phyloP scores from a whole-genome alignment of 2,888 invertebrate species.

The Ormyrus nitidulus region DNA sequence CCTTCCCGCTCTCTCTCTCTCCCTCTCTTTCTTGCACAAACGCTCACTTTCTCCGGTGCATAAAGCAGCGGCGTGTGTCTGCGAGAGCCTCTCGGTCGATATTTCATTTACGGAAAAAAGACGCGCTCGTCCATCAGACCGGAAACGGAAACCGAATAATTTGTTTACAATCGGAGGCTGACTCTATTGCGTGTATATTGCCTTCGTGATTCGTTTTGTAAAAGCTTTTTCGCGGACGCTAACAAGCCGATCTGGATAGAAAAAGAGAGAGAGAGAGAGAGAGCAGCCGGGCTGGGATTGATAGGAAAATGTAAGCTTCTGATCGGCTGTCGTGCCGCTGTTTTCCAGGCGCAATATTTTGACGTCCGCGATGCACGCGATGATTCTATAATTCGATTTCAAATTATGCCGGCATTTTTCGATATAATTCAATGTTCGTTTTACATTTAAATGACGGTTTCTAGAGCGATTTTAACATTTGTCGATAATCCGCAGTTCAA shows the following conservation, averaged over 20 bases:
- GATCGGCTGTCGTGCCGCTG: too few species aligned
- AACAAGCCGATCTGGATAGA: constrained; percentile 4
- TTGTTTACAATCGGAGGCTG: constrained; percentile 33
- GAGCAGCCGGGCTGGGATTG: too few species aligned
- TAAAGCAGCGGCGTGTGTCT: too few species aligned
- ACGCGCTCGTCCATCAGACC: background rate
- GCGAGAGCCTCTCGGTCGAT: constrained; percentile 15
- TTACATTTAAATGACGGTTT: too few species aligned
- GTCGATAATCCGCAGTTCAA: too few species aligned
- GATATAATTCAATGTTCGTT: too few species aligned
- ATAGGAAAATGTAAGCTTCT: too few species aligned
- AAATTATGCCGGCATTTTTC: too few species aligned
- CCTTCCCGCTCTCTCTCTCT: background rate
- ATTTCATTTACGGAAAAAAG: constrained; percentile 33
- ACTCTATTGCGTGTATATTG: background rate
- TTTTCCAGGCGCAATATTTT: background rate
- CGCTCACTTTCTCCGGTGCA: too few species aligned
- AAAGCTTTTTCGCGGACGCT: constrained; percentile 33
- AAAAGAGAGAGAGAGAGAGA: background rate
- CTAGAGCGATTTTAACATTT: too few species aligned
- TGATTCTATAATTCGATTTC: too few species aligned
- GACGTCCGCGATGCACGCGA: background rate
- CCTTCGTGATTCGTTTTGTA: constrained; percentile 5
- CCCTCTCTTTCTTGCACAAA: too few species aligned
- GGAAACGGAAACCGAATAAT: constrained; percentile 18